These are phyloP conservation scores for Trisateles emortualis DNA, from an alignment of 2,888 invertebrate genomes.

Conservation along the genomic window DNA sequence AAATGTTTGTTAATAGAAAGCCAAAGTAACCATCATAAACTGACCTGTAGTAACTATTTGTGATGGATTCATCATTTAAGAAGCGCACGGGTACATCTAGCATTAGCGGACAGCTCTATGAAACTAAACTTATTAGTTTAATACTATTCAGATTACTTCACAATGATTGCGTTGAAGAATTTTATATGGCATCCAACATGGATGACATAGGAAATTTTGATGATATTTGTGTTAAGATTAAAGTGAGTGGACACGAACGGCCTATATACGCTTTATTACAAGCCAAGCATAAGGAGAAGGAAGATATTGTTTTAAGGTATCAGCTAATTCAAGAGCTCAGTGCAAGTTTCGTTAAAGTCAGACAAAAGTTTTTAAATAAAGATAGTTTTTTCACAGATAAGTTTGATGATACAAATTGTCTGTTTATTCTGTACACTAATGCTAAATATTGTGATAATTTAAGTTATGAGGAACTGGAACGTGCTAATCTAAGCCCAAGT, in stretches of 20 bases:
- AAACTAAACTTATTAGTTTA: slow-evolving; percentile 35
- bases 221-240: slow-evolving; percentile 31
- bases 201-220: slow-evolving; percentile 33
- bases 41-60: no score
- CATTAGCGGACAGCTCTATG: slow-evolving; percentile 36
- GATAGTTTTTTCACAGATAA: slow-evolving; percentile 17
- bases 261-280: slow-evolving; percentile 26
- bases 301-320: not conserved
- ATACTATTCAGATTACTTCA: slow-evolving; percentile 26
- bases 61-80: not conserved
- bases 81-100: slow-evolving; percentile 28
- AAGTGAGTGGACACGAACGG: slow-evolving; percentile 11
- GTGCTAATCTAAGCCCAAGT: not conserved
- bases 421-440: slow-evolving; percentile 34
- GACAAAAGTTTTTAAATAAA: slow-evolving; percentile 1
- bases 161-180: slow-evolving; percentile 16
- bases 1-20: slow-evolving; percentile 73
- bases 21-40: no score
- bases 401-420: slow-evolving; percentile 23
- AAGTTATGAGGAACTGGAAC: not conserved
- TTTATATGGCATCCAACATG: slow-evolving; percentile 31
- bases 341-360: slow-evolving; percentile 20
- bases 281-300: slow-evolving; percentile 31
- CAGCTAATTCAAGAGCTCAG: slow-evolving; percentile 11
- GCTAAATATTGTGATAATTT: slow-evolving; percentile 10